Evolutionary conservation across 1,140 invertebrate species (phyloP).

Genomic region (Drosophila bifasciata): DNA sequence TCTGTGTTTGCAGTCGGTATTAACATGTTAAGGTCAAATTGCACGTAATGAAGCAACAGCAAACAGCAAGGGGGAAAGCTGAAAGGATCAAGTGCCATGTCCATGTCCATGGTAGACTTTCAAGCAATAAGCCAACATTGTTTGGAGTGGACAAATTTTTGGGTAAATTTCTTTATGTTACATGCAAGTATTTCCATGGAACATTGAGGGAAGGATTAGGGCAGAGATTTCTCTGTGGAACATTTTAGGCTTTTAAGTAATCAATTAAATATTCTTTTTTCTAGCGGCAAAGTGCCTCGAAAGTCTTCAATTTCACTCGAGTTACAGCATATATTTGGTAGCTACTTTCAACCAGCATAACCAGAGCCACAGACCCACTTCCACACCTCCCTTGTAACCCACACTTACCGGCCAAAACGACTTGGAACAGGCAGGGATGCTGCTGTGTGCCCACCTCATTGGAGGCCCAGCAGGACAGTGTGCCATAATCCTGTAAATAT

Average conservation of each 20-base stretch:
- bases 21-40: conserved; percentile 69
- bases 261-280: too few species aligned
- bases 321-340: too few species aligned
- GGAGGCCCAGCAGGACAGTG: conserved; percentile 90
- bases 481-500: conserved; percentile 87
- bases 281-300: too few species aligned
- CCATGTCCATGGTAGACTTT: too few species aligned
- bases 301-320: too few species aligned
- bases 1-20: conserved; percentile 58
- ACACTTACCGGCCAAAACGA: conserved; percentile 89
- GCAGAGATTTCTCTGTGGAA: too few species aligned
- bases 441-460: conserved; percentile 91
- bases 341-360: not conserved
- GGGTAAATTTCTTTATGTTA: too few species aligned
- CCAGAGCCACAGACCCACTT: not conserved
- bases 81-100: not conserved
- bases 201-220: too few species aligned
- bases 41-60: conserved; percentile 49
- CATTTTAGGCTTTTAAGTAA: too few species aligned
- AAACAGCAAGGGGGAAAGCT: conserved; percentile 12
- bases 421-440: conserved; percentile 91
- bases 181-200: too few species aligned
- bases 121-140: conserved; percentile 1
- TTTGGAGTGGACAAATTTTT: not conserved
- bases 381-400: not conserved